Conservation (phyloP, 30 jellyfish, hydroid and myxozoan species). For the Hydractinia symbiolongicarpus region DNA sequence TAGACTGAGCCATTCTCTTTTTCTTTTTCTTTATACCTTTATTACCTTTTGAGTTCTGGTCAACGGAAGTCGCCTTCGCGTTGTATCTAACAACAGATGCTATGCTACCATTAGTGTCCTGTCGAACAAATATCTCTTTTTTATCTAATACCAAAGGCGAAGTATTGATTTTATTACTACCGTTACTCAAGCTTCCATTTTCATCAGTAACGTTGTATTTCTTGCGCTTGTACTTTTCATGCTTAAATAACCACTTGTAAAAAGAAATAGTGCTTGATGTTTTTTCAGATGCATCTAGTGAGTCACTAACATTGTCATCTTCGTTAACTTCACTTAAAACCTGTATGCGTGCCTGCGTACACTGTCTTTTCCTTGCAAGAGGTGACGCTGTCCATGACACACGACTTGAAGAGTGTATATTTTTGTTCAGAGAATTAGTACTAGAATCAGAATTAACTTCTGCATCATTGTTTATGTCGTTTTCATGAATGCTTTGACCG, state of each 20-base stretch:
- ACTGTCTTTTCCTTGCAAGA: slow-evolving; percentile 4
- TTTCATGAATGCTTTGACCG: background rate
- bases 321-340: background rate
- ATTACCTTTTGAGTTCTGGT: background rate
- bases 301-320: no score
- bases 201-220: background rate
- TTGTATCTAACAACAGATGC: background rate
- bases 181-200: background rate
- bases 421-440: background rate
- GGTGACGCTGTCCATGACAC: slow-evolving; percentile 22
- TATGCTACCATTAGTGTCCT: background rate
- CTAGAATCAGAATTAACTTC: background rate
- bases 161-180: background rate
- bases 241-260: no score
- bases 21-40: background rate
- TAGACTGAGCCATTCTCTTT: background rate
- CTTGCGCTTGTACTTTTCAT: background rate
- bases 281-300: no score
- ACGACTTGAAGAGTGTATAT: slow-evolving; percentile 12
- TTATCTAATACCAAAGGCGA: background rate
- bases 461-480: background rate
- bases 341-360: background rate
- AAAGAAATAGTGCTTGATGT: no score
- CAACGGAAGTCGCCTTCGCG: background rate
- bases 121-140: slow-evolving; percentile 7